These are phyloP conservation scores for Ceramica pisi DNA, from an alignment of 2,888 invertebrate species.

Conservation along the genomic window DNA sequence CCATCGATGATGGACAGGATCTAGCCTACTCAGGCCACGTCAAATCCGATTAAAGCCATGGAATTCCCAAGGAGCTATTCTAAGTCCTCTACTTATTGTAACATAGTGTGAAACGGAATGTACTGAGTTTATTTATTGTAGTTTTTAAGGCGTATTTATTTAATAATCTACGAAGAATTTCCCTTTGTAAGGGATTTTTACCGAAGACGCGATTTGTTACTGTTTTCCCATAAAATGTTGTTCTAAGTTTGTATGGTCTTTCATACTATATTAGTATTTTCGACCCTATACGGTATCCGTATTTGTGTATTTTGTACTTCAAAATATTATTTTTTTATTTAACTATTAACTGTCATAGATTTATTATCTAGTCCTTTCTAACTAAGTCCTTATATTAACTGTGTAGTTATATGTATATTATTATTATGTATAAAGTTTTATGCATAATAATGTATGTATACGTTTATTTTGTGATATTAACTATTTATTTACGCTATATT, in stretches of 20 bases:
- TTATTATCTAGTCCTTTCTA: conserved; percentile 82
- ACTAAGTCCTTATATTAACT: conserved; percentile 75
- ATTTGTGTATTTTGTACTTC: conserved; percentile 85
- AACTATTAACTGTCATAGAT: conserved; percentile 58
- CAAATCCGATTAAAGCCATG: conserved; percentile 80
- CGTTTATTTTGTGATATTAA: conserved; percentile 52
- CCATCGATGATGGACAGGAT: conserved; percentile 89
- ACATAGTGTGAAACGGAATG: conserved; percentile 65
- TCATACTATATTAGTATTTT: conserved; percentile 86
- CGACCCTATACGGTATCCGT: conserved; percentile 89
- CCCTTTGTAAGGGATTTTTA: conserved; percentile 83
- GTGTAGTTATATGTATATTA: conserved; percentile 66
- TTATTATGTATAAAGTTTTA: conserved; percentile 43
- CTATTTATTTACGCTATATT: conserved; percentile 55
- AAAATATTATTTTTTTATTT: conserved; percentile 71
- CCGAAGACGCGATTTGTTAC: conserved; percentile 76
- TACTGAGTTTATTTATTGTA: conserved; percentile 82
- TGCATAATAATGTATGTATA: conserved; percentile 24
- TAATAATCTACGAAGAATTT: conserved; percentile 80
- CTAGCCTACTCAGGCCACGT: conserved; percentile 91
- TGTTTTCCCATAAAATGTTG: conserved; percentile 85
- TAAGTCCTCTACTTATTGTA: conserved; percentile 71
- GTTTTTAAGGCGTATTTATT: conserved; percentile 84
- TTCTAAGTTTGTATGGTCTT: conserved; percentile 87
- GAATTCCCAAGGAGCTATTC: conserved; percentile 68